Evolutionary conservation across 2,888 invertebrate genomes (phyloP).

Genomic region (Oscheius sp.): DNA sequence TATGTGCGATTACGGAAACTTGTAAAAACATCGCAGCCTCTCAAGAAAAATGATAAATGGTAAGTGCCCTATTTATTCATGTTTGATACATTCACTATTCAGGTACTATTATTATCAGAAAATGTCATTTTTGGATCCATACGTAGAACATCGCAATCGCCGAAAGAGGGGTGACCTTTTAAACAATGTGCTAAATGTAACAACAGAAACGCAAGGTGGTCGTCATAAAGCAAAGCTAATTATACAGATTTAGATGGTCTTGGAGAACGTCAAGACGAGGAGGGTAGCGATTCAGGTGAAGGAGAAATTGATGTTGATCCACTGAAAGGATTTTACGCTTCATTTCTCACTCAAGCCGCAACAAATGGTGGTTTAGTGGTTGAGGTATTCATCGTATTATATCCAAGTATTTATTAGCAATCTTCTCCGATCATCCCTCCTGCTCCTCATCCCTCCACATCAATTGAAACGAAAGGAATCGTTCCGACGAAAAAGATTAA

Average conservation of each 20-base stretch:
- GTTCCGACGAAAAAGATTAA: conserved; percentile 3
- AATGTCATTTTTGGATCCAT: conserved; percentile 52
- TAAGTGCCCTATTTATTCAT: too few species aligned
- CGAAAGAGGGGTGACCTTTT: conserved; percentile 33
- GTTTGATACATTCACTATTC: too few species aligned
- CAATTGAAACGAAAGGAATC: neutral
- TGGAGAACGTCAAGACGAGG: conserved; percentile 26
- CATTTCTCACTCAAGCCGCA: conserved; percentile 15
- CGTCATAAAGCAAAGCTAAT: neutral
- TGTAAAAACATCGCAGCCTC: conserved; percentile 41
- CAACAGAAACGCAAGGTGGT: conserved; percentile 19
- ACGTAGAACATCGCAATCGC: conserved; percentile 48
- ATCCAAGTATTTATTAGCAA: conserved; percentile 2
- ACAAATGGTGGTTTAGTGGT: conserved; percentile 15
- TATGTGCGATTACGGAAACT: conserved; percentile 49
- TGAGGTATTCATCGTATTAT: neutral
- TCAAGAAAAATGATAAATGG: conserved; percentile 46
- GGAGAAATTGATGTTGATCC: conserved; percentile 29
- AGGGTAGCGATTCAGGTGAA: conserved; percentile 33
- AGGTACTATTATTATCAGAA: conserved; percentile 46
- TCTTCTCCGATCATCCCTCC: conserved; percentile 1
- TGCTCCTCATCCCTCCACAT: neutral
- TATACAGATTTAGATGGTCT: conserved; percentile 7
- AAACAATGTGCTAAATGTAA: conserved; percentile 27
- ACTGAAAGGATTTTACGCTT: conserved; percentile 32